A percentile compares a stretch with the other conserved stretches of the same genome.
Conservation (phyloP, 1,140 invertebrate genomes). For the Ptiloglossa arizonensis region DNA sequence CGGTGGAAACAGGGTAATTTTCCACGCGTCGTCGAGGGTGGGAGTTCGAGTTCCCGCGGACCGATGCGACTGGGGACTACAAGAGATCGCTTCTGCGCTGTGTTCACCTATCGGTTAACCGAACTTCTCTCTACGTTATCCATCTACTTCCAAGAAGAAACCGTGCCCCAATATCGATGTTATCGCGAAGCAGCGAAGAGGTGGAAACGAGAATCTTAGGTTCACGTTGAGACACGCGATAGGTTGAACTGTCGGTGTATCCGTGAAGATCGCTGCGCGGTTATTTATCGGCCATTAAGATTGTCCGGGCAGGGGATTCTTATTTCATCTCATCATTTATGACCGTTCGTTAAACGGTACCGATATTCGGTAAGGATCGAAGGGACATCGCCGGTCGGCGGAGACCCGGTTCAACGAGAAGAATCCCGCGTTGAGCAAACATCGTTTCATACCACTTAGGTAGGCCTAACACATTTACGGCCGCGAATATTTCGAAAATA, state of each 20-base stretch:
- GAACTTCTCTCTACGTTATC: too few relatives aligned
- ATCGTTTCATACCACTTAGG: neutral
- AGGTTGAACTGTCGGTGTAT: neutral
- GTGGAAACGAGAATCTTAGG: neutral
- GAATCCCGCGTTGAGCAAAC: neutral
- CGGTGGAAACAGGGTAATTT: too few relatives aligned
- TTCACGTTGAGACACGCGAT: neutral
- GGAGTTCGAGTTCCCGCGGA: too few relatives aligned
- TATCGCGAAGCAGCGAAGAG: neutral
- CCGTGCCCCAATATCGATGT: neutral
- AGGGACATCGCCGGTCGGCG: neutral
- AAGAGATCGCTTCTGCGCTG: too few relatives aligned
- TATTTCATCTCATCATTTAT: neutral
- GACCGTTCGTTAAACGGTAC: neutral
- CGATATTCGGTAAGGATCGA: neutral
- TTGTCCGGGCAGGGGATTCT: neutral
- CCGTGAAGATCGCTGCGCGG: neutral
- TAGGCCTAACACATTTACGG: neutral
- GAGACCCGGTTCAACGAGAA: neutral
- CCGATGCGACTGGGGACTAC: too few relatives aligned
- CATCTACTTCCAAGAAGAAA: too few relatives aligned
- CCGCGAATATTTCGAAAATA: conserved; percentile 28
- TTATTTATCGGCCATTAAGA: conserved; percentile 4
- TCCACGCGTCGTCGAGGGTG: too few relatives aligned
- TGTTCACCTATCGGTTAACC: too few relatives aligned